Evolutionary conservation across 2,113 vertebrate genomes (phyloP).

Genomic region (Psittacara wagleri): DNA sequence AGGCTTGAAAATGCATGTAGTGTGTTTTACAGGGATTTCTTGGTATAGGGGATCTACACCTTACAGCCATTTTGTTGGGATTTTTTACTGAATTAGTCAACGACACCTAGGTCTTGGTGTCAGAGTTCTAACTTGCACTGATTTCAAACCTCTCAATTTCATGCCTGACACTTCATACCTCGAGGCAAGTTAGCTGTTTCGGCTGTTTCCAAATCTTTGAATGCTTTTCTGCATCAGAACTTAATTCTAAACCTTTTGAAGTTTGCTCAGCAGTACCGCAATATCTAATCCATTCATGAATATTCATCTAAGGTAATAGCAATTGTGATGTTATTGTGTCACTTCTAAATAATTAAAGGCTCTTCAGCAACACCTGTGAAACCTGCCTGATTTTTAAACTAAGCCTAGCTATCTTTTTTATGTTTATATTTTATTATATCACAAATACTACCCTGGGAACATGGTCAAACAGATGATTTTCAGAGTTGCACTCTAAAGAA

Average conservation of each 20-base stretch:
- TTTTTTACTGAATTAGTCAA: background rate
- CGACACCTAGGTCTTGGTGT: background rate
- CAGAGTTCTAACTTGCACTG: background rate
- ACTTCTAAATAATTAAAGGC: constrained; percentile 39
- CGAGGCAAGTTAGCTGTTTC: background rate
- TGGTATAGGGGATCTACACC: background rate
- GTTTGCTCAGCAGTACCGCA: background rate
- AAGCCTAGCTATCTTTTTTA: constrained; percentile 29
- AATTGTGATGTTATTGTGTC: constrained; percentile 23
- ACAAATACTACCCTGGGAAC: constrained; percentile 42
- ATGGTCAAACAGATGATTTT: constrained; percentile 64
- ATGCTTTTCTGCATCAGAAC: background rate
- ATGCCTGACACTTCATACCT: background rate
- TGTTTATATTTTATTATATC: constrained; percentile 57
- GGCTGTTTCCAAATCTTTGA: background rate
- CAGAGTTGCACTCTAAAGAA: constrained; percentile 39
- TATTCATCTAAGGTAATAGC: constrained; percentile 39
- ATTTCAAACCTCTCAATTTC: background rate
- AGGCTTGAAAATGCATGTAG: background rate
- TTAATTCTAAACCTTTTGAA: background rate
- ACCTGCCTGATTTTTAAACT: constrained; percentile 40
- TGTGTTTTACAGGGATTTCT: background rate
- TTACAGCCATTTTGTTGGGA: background rate
- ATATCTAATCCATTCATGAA: constrained; percentile 25
- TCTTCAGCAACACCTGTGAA: constrained; percentile 47